A percentile compares a stretch with the other conserved stretches of the same genome.
Conservation (phyloP, 2,888 invertebrate genomes). For the Lithophane leautieri region DNA sequence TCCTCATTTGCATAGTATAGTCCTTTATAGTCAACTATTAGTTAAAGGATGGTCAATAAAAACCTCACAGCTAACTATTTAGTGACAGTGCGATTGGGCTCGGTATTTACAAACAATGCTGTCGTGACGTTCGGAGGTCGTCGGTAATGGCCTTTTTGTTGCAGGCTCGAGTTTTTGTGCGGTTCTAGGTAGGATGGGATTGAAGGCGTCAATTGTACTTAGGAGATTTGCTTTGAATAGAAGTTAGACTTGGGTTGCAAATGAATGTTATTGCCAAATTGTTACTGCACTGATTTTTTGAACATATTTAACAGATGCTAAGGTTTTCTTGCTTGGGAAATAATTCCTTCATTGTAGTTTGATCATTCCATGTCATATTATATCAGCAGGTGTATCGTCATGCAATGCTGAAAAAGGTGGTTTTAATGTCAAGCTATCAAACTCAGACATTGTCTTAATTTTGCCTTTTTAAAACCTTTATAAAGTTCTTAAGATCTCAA, state of each 20-base stretch:
- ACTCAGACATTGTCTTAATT: neutral
- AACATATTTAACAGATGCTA: neutral
- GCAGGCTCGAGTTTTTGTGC: slow-evolving; percentile 34
- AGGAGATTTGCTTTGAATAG: neutral
- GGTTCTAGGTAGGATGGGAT: slow-evolving; percentile 15
- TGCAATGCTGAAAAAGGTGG: neutral
- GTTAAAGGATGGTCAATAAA: slow-evolving; percentile 38
- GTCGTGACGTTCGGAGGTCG: slow-evolving; percentile 60
- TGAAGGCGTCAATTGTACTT: slow-evolving; percentile 2
- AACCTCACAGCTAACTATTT: slow-evolving; percentile 23
- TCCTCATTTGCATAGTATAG: slow-evolving; percentile 44
- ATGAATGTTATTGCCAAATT: neutral
- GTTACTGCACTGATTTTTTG: neutral
- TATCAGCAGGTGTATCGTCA: neutral
- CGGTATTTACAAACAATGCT: slow-evolving; percentile 55
- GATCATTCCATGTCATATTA: neutral
- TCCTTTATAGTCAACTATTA: slow-evolving; percentile 7
- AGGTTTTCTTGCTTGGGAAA: neutral
- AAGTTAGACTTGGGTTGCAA: neutral
- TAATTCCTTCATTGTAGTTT: neutral
- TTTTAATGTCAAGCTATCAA: neutral
- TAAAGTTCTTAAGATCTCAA: too few species aligned
- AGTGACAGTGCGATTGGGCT: slow-evolving; percentile 37
- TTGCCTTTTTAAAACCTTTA: too few species aligned
- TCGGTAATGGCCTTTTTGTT: slow-evolving; percentile 49